These are phyloP conservation scores for Numida meleagris DNA, from an alignment of 2,113 vertebrate genomes.

Conservation along the genomic window DNA sequence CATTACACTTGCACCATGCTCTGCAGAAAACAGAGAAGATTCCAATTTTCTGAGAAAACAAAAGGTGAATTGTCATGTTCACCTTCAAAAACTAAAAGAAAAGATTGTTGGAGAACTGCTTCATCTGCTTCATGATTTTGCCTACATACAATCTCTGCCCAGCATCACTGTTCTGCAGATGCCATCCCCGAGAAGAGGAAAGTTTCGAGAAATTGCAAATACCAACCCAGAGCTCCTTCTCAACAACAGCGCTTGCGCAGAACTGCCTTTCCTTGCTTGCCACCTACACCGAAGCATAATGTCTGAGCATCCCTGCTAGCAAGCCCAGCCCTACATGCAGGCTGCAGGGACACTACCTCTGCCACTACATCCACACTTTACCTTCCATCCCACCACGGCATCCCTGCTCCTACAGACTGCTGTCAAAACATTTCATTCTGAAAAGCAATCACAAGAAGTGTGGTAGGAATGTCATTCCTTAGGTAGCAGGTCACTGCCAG, in stretches of 20 bases:
- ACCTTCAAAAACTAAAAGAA: neutral
- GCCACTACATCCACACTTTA: neutral
- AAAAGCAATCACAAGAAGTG: accelerated
- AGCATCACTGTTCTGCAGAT: neutral
- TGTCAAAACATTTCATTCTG: neutral
- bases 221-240: accelerated
- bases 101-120: neutral
- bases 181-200: neutral
- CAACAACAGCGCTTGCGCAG: accelerated
- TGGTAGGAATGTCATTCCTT: accelerated
- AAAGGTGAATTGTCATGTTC: neutral
- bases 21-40: neutral
- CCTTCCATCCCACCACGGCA: neutral
- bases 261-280: accelerated
- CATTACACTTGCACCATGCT: neutral
- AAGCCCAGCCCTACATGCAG: neutral
- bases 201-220: neutral
- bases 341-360: accelerated
- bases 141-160: neutral
- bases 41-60: neutral
- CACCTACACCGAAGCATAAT: neutral
- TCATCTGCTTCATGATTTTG: neutral
- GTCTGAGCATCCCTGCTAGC: accelerated
- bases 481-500: neutral
- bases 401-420: neutral